These are phyloP conservation scores for Saxidomus purpurata DNA, from an alignment of 1,140 invertebrate genomes.

Conservation along the genomic window DNA sequence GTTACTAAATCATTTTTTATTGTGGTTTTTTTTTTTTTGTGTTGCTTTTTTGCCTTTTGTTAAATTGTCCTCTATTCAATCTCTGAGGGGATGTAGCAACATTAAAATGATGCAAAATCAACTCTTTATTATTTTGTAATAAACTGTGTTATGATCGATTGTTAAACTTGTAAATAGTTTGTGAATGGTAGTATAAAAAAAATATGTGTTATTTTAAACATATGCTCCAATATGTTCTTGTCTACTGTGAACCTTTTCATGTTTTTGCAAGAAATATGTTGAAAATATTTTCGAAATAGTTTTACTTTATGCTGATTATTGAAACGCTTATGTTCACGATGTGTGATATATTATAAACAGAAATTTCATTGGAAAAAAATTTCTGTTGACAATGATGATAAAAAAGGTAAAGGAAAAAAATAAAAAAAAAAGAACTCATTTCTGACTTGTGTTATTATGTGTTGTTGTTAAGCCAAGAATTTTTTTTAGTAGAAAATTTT, in stretches of 20 bases:
- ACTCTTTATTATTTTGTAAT: neutral
- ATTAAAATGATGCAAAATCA: constrained; percentile 27
- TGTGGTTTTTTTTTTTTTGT: too few species aligned
- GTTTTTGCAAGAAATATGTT: constrained; percentile 40
- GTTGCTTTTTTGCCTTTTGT: neutral
- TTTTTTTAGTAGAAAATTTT: too few species aligned
- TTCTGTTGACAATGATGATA: constrained; percentile 35
- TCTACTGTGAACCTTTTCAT: neutral
- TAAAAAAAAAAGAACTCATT: constrained; percentile 61
- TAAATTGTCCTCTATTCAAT: neutral
- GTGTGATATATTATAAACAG: constrained; percentile 62
- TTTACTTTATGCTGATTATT: constrained; percentile 47
- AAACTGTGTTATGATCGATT: neutral
- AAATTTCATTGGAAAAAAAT: constrained; percentile 28
- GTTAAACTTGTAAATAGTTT: constrained; percentile 8
- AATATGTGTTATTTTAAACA: neutral
- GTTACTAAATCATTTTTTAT: neutral
- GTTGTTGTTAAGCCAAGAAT: too few species aligned
- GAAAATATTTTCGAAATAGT: constrained; percentile 39
- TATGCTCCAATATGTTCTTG: neutral
- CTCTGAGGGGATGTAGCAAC: constrained; percentile 11
- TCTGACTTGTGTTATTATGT: constrained; percentile 2
- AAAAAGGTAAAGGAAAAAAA: constrained; percentile 50
- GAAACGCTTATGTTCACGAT: constrained; percentile 49
- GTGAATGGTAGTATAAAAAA: constrained; percentile 12